phyloP scores from a whole-genome alignment of 2,888 invertebrate species.

The Sceliomorpha sp. region DNA sequence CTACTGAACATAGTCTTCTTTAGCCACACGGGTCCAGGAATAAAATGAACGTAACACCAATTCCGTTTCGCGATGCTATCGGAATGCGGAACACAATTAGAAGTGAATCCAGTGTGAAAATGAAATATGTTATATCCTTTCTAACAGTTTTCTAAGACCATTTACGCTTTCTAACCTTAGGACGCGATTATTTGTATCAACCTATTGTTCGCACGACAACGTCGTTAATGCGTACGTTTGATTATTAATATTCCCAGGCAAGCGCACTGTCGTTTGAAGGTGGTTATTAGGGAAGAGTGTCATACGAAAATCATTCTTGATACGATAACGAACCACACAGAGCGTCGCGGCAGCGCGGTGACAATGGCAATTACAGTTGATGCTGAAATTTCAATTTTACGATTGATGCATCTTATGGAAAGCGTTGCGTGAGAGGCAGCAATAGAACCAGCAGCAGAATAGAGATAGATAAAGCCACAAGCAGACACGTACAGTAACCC shows the following conservation, averaged over 20 bases:
- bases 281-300: constrained; percentile 35
- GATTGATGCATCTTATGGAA: constrained; percentile 67
- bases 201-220: constrained; percentile 29
- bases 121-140: constrained; percentile 29
- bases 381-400: constrained; percentile 74
- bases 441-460: constrained; percentile 19
- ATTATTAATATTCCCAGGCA: constrained; percentile 37
- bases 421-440: constrained; percentile 43
- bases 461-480: constrained; percentile 51
- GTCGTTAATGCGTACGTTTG: constrained; percentile 41
- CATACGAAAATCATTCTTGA: constrained; percentile 44
- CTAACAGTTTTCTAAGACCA: constrained; percentile 12
- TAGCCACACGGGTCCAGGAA: constrained; percentile 34
- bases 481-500: constrained; percentile 53
- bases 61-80: constrained; percentile 37
- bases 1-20: constrained; percentile 12
- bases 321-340: constrained; percentile 54
- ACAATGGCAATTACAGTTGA: constrained; percentile 73
- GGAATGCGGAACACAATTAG: constrained; percentile 46
- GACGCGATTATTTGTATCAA: constrained; percentile 20
- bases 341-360: constrained; percentile 55
- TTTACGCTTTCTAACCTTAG: constrained; percentile 41
- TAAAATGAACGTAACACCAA: constrained; percentile 38
- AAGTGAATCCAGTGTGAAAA: constrained; percentile 47
- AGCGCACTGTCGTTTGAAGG: constrained; percentile 9